Base-by-base conservation (phyloP, 2,113 vertebrate genomes). In the Stomatorhinus ivindoensis region DNA sequence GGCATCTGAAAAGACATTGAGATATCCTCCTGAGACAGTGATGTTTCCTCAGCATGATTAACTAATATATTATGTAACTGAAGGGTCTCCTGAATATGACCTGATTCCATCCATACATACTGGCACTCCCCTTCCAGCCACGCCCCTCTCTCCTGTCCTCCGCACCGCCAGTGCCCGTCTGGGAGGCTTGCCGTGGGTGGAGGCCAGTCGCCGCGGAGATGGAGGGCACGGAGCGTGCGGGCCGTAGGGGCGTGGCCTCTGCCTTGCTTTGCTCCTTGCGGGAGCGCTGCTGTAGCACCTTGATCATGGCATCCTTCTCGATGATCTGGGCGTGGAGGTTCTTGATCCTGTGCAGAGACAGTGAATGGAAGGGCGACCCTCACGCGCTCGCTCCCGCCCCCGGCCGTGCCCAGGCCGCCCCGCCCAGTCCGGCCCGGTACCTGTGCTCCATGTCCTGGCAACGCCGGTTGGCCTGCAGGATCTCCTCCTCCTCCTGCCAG, bases 281-380 rank as follows among this genome's bases (percentile, higher is more conserved):
- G 10, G 96, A 96, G 1, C 97, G 94, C n/a, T 97, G 97, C 93
- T 97, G 97, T 5, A 97, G 96, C 85, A 97, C 97, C 90, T 97
- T 97, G 91, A 97, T 97, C 96, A 97, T 97, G 90, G 97, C 97
- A 10, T 97, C 97, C 92, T 97, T 97, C 94, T 97, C 97, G 61
- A 97, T 97, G 92, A 97, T 97, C 92, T 97, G 97, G 80, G 97
- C 97, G 9, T 97, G 97, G 46, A 97, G 96, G 90, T 97, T 97
- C 92, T 97, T 97, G 94, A 97, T 97, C 90, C 97, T 87, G 92
- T 58, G 87, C 24, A 8, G 73, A 61, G 53, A 9, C 35, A 50
- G 21, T 31, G 9, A 65, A 7, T 2, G 15, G 69, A 19, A 76
- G 69, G 5, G 44, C 9, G 19, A 82, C 4, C 35, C 35, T 15